Evolutionary conservation across 2,797 vertebrate genomes (phyloP).

Genomic region (Oophaga sylvatica): DNA sequence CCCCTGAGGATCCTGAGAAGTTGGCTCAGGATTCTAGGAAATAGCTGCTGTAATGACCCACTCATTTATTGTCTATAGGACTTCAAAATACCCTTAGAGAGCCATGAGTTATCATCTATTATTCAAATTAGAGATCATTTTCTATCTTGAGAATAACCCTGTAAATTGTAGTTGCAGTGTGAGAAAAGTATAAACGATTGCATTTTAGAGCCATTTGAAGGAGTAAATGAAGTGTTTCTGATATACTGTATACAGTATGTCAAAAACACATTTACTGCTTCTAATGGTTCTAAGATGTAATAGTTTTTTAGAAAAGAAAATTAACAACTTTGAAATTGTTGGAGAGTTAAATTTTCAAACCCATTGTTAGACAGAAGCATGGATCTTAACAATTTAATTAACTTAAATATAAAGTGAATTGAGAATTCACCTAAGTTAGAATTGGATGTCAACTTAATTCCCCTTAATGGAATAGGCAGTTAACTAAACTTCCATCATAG

Average conservation of each 20-base stretch:
- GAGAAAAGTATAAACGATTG: not conserved
- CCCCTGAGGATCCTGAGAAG: no score
- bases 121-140: no score
- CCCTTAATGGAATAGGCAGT: conserved; percentile 71
- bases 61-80: no score
- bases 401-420: conserved; percentile 57
- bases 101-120: no score
- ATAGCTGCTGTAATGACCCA: no score
- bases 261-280: no score
- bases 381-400: not conserved
- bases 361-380: not conserved
- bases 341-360: not conserved
- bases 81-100: no score
- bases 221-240: no score
- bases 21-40: no score
- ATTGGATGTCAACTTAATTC: conserved; percentile 75
- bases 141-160: no score
- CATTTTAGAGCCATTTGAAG: not conserved
- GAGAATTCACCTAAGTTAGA: conserved; percentile 68
- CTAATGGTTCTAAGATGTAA: no score
- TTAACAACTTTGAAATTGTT: not conserved
- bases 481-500: conserved; percentile 74
- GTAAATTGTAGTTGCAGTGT: not conserved
- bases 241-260: no score
- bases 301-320: not conserved